A percentile compares a stretch with the other conserved stretches of the same genome.
Evolutionary conservation across 2,113 vertebrate species (phyloP).

Genomic region (Cebus imitator): DNA sequence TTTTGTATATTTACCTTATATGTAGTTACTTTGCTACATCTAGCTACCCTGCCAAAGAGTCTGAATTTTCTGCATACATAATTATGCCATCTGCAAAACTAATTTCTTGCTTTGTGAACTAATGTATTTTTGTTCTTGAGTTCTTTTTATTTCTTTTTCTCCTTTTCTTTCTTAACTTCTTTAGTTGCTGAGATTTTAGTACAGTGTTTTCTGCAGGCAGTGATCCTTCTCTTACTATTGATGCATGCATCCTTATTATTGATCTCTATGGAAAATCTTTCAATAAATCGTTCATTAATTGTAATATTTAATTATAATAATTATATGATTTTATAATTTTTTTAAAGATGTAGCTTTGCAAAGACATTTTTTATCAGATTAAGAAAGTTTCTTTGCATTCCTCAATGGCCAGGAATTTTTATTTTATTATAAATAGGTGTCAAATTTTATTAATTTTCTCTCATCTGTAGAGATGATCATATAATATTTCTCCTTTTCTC

Average conservation of each 20-base stretch:
- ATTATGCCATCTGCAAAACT: background rate
- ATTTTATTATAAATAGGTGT: background rate
- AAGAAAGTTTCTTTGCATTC: background rate
- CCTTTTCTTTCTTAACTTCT: background rate
- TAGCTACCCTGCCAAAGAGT: background rate
- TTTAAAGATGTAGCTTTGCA: background rate
- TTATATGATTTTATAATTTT: background rate
- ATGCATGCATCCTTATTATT: background rate
- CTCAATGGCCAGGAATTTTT: background rate
- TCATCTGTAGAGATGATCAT: background rate
- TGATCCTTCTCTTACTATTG: background rate
- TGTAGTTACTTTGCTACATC: background rate
- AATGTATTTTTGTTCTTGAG: background rate
- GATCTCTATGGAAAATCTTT: background rate
- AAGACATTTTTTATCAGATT: background rate
- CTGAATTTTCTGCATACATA: background rate
- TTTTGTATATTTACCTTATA: background rate
- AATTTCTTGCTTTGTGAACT: background rate
- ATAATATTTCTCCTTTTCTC: background rate
- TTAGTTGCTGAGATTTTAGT: background rate
- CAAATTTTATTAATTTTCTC: background rate
- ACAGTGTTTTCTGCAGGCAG: background rate
- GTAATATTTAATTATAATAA: background rate
- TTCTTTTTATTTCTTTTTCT: background rate
- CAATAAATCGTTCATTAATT: background rate